Conservation (phyloP, 2,888 invertebrate genomes). For the Ochropleura plecta region DNA sequence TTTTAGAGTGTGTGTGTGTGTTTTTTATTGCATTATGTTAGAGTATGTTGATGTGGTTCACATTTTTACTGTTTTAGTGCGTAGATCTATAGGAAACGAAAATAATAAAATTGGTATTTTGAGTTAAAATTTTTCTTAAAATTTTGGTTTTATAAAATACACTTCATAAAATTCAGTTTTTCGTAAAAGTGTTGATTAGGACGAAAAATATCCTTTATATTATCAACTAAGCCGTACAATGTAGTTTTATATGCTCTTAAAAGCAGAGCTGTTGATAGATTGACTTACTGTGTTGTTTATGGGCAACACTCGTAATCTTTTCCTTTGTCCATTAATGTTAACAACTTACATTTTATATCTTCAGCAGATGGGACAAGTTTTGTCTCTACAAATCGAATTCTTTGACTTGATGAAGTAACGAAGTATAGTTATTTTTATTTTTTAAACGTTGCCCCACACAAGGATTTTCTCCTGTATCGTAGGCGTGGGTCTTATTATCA, state of each 20-base stretch:
- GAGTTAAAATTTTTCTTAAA: no score
- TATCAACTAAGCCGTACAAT: conserved; percentile 7
- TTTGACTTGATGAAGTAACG: not conserved
- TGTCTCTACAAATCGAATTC: not conserved
- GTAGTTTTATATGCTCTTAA: conserved; percentile 24
- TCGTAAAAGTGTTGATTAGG: not conserved
- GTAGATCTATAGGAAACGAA: no score
- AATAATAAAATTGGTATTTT: not conserved
- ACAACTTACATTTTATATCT: conserved; percentile 4
- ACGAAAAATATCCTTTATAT: not conserved
- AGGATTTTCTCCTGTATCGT: no score
- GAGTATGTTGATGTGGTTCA: not conserved
- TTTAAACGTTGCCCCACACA: no score
- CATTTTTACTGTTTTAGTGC: not conserved
- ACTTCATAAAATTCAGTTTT: not conserved
- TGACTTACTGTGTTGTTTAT: conserved; percentile 46
- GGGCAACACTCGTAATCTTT: conserved; percentile 18
- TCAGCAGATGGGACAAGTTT: not conserved
- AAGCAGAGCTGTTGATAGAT: conserved; percentile 22
- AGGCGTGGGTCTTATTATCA: no score
- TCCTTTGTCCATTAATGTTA: conserved; percentile 7
- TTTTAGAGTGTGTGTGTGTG: not conserved
- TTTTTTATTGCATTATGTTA: conserved; percentile 23
- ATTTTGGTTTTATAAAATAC: not conserved
- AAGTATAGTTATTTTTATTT: no score